phyloP scores from a whole-genome alignment of 2,797 vertebrate genomes.

The Anguilla obscura region DNA sequence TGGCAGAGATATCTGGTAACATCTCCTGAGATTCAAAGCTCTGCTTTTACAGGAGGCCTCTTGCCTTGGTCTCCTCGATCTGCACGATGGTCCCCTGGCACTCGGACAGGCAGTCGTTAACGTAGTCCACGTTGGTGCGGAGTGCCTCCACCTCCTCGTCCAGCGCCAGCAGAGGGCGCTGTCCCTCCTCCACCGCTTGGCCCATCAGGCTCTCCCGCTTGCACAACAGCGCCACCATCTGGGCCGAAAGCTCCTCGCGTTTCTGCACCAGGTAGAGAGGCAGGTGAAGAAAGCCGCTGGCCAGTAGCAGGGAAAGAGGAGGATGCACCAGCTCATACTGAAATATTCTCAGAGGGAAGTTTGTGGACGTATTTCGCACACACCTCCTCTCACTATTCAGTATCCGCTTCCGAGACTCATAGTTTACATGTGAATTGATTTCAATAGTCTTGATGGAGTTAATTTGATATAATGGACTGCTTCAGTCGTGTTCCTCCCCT shows the following conservation, averaged over 20 bases:
- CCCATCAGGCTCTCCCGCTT: slow-evolving; percentile 81
- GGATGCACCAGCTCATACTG: background rate
- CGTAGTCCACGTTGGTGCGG: slow-evolving; percentile 96
- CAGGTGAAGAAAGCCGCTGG: background rate
- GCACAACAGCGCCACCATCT: slow-evolving; percentile 85
- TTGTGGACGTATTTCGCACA: too few relatives aligned
- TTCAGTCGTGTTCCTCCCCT: too few relatives aligned
- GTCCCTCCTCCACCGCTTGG: slow-evolving; percentile 78
- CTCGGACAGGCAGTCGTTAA: slow-evolving; percentile 93
- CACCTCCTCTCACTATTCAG: too few relatives aligned
- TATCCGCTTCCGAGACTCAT: too few relatives aligned
- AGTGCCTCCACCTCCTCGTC: slow-evolving; percentile 93
- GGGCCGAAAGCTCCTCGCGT: slow-evolving; percentile 89
- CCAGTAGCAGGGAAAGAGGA: background rate
- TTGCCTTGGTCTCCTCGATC: slow-evolving; percentile 96
- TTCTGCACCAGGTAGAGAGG: slow-evolving; percentile 75
- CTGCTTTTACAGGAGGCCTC: background rate
- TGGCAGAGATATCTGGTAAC: background rate
- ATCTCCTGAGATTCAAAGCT: background rate
- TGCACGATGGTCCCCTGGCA: slow-evolving; percentile 98
- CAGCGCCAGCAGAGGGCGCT: slow-evolving; percentile 87
- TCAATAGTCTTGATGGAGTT: too few relatives aligned
- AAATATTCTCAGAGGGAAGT: too few relatives aligned
- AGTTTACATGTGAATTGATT: too few relatives aligned
- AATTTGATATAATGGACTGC: too few relatives aligned